A percentile compares a stretch with the other conserved stretches of the same genome.
Conservation (phyloP, 53 echinoderm and acorn worm species). For the Zoroaster sp. region DNA sequence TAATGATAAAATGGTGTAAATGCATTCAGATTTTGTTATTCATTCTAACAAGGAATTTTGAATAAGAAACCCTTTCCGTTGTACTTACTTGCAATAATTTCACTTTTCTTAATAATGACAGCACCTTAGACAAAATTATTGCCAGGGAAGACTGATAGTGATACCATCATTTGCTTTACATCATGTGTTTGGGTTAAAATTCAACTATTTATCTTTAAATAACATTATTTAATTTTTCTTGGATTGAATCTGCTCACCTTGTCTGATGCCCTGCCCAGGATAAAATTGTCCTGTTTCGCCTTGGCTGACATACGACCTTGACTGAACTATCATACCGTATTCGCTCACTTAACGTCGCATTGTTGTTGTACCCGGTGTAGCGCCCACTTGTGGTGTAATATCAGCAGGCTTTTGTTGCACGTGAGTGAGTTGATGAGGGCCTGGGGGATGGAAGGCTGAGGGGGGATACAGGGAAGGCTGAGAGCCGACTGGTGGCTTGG, state of each 20-base stretch:
- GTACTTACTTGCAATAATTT: not conserved
- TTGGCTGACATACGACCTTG: not conserved
- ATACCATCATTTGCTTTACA: too few species aligned
- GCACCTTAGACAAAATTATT: too few species aligned
- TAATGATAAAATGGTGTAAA: too few species aligned
- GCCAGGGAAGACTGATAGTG: too few species aligned
- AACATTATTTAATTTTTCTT: not conserved
- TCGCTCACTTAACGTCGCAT: not conserved
- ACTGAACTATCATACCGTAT: not conserved
- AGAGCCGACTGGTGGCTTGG: not conserved
- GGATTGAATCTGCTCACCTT: not conserved
- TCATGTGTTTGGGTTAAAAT: not conserved
- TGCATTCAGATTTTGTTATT: too few species aligned
- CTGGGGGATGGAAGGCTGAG: not conserved
- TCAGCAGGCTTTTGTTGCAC: not conserved
- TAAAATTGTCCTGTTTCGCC: not conserved
- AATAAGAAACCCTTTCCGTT: too few species aligned
- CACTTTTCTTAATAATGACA: too few species aligned
- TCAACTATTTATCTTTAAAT: not conserved
- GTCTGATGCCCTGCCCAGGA: not conserved
- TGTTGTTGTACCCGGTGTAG: not conserved
- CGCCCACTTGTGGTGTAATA: not conserved
- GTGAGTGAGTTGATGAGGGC: not conserved
- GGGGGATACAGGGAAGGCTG: too few species aligned
- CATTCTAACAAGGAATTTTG: too few species aligned